phyloP scores from a whole-genome alignment of 2,888 invertebrate species.

The Apamea sordens region DNA sequence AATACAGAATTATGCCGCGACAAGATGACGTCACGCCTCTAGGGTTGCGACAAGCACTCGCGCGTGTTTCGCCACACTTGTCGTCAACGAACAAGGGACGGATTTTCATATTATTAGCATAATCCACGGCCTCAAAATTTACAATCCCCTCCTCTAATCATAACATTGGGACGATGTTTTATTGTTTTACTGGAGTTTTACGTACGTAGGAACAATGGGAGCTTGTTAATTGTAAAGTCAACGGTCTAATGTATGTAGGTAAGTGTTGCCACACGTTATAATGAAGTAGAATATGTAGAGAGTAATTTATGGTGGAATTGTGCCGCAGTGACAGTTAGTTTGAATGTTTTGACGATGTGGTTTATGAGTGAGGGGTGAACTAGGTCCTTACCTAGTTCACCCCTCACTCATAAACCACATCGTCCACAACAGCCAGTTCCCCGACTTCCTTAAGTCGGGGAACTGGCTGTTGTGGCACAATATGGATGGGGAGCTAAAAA shows the following conservation, averaged over 20 bases:
- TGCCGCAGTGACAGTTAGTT: slow-evolving; percentile 10
- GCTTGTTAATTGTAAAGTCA: slow-evolving; percentile 67
- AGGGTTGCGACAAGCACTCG: slow-evolving; percentile 67
- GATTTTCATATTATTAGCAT: slow-evolving; percentile 85
- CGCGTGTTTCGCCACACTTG: slow-evolving; percentile 73
- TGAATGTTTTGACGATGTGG: slow-evolving; percentile 18
- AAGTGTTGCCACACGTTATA: slow-evolving; percentile 46
- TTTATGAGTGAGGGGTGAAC: slow-evolving; percentile 39
- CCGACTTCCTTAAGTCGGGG: too few relatives aligned
- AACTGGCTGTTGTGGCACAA: background rate
- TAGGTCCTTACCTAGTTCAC: too few relatives aligned
- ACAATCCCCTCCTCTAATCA: slow-evolving; percentile 69
- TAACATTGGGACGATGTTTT: slow-evolving; percentile 68
- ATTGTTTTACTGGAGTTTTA: slow-evolving; percentile 66
- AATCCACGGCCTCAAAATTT: slow-evolving; percentile 75
- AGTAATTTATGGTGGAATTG: slow-evolving; percentile 34
- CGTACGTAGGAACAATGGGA: slow-evolving; percentile 56
- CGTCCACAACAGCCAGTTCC: too few relatives aligned
- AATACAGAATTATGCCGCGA: slow-evolving; percentile 71
- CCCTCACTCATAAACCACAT: too few relatives aligned
- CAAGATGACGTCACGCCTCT: slow-evolving; percentile 73
- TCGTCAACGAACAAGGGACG: slow-evolving; percentile 69
- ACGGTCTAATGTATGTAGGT: slow-evolving; percentile 62
- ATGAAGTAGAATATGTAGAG: slow-evolving; percentile 56
- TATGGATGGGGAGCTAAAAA: background rate